These are phyloP conservation scores for Meloidogyne floridensis DNA, from an alignment of 1,140 invertebrate genomes.

Conservation along the genomic window DNA sequence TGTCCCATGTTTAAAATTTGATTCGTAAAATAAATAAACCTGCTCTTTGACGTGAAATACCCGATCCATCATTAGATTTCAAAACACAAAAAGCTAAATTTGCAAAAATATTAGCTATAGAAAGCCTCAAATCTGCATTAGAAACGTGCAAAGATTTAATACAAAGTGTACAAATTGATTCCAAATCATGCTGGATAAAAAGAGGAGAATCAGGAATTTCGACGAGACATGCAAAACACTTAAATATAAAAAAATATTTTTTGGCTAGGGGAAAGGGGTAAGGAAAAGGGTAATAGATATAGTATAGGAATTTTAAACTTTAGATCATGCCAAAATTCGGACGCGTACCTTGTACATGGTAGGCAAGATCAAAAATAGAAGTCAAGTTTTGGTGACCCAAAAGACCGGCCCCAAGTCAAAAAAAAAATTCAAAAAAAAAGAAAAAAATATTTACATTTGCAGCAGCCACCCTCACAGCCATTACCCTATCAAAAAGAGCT, in stretches of 20 bases:
- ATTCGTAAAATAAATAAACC: not conserved
- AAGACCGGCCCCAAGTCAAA: no score
- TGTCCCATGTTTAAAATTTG: no score
- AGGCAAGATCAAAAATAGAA: no score
- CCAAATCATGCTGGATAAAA: slow-evolving; percentile 82
- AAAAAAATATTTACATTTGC: slow-evolving; percentile 72
- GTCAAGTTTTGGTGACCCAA: no score
- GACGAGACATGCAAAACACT: slow-evolving; percentile 86
- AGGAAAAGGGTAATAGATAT: no score
- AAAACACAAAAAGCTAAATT: slow-evolving; percentile 45
- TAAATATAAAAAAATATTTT: slow-evolving; percentile 25
- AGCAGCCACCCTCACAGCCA: slow-evolving; percentile 84
- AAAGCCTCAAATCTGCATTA: slow-evolving; percentile 88
- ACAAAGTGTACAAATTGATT: slow-evolving; percentile 83
- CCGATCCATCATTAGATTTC: not conserved
- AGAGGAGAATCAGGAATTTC: slow-evolving; percentile 77
- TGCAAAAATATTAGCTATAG: slow-evolving; percentile 86
- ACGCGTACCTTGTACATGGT: no score
- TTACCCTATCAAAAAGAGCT: slow-evolving; percentile 82
- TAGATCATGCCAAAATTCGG: no score
- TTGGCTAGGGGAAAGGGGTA: no score
- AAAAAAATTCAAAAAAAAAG: no score
- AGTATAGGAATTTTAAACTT: no score
- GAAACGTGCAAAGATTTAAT: slow-evolving; percentile 88
- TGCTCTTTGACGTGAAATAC: not conserved